Percentiles rank a stretch among this genome's conserved stretches.
These are phyloP conservation scores for Syngnathus acus DNA, from an alignment of 2,797 vertebrate species.

Conservation along the genomic window DNA sequence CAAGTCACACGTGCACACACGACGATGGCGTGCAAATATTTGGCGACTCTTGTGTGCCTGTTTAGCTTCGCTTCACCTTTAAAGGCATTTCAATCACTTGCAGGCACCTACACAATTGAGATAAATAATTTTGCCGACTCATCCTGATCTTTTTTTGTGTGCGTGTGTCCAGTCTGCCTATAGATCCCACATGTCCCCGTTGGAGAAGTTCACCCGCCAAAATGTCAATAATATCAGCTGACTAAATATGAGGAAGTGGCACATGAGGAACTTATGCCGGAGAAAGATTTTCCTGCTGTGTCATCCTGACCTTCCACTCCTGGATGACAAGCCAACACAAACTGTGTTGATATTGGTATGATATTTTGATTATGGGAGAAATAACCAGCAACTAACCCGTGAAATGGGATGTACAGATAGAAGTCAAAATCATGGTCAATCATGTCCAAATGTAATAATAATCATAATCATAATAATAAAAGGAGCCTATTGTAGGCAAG, in stretches of 20 bases:
- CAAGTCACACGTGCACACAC: constrained; percentile 20
- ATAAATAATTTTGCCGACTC: background rate
- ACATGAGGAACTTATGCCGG: constrained; percentile 36
- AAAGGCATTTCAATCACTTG: too few species aligned
- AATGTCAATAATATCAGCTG: constrained; percentile 64
- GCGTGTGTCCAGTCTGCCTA: background rate
- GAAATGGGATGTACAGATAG: background rate
- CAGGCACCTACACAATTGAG: background rate
- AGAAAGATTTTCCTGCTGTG: constrained; percentile 43
- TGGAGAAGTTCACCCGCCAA: constrained; percentile 51
- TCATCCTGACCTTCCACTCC: constrained; percentile 49
- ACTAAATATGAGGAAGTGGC: constrained; percentile 51
- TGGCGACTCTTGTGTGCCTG: background rate
- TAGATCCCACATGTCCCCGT: constrained; percentile 23
- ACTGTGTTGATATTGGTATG: background rate
- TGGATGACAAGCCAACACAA: constrained; percentile 2
- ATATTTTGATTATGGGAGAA: too few species aligned
- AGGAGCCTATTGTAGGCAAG: too few species aligned
- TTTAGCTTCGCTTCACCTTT: background rate
- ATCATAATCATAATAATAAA: too few species aligned
- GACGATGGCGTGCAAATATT: too few species aligned
- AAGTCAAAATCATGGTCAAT: background rate
- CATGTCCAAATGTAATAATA: too few species aligned
- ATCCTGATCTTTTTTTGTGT: background rate
- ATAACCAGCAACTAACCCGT: background rate